Base-by-base conservation (phyloP, 2,797 vertebrate genomes). In the Myotis daubentonii region DNA sequence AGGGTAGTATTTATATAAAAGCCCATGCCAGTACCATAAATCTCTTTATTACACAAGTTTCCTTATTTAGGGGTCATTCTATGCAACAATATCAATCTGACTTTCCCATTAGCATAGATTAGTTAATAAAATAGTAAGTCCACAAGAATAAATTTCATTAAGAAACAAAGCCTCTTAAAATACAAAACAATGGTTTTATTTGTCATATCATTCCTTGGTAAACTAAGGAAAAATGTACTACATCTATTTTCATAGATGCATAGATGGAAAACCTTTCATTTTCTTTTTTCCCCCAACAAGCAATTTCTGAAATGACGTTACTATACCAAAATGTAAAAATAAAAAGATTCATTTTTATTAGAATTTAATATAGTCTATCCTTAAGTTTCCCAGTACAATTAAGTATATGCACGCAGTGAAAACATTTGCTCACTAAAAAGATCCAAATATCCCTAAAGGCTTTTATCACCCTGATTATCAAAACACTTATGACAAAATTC, bases 11-110 rank as follows among this genome's bases (percentile, higher is more conserved):
- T 98, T 97, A 98, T 95, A 98, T 98, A 98, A 98, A 98, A 98
- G 97, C 97, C 97, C 96, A 97, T 95, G 97, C 97, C 97, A 96
- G 96, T 96, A 97, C 97, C 95, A 97, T 98, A 98, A 98, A 98
- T 98, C 98, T 98, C 97, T 98, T 98, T 97, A 98, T 98, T 98
- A 98, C 98, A 98, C 98, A 98, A 98, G 96, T 98, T 98, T 98
- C 97, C 96, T 98, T 97, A 98, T 97, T 98, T 97, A 97, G 96
- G 93, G 93, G 94, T 98, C 97, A 98, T 98, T 98, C 97, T 97
- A 93, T 98, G 93, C 97, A 97, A 98, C 86, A 97, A 96, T 98
- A 98, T 97, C 91, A 97, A 98, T 97, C 97, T 97, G 97, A 98
- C 98, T 98, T 98, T 95, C 97, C 97, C 96, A 98, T 98, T 97